Percentiles rank a stretch among this genome's conserved stretches.
Conservation (phyloP, 2,888 invertebrate genomes). For the Frankliniella intonsa region DNA sequence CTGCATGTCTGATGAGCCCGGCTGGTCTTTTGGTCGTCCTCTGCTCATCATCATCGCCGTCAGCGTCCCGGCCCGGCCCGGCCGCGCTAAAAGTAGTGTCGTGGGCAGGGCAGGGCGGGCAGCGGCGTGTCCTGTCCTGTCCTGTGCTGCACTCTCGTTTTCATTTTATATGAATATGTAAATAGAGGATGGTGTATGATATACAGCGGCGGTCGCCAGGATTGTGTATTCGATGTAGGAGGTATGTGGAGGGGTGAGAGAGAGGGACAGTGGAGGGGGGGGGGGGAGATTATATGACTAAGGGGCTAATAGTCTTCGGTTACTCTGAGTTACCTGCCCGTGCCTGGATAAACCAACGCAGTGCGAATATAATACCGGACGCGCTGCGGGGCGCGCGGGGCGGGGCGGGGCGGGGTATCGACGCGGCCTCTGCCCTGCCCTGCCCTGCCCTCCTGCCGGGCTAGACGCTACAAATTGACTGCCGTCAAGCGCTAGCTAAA, state of each 20-base stretch:
- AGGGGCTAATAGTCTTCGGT: too few species aligned
- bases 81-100: too few species aligned
- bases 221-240: neutral
- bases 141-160: slow-evolving; percentile 4
- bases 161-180: slow-evolving; percentile 1
- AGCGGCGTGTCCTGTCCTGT: neutral
- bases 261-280: neutral
- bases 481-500: too few species aligned
- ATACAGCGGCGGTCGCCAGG: neutral
- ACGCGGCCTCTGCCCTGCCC: too few species aligned
- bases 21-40: too few species aligned
- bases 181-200: neutral
- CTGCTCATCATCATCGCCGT: too few species aligned
- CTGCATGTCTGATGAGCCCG: too few species aligned
- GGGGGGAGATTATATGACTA: too few species aligned
- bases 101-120: neutral
- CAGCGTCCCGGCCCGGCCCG: too few species aligned
- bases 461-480: too few species aligned
- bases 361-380: neutral
- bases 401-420: neutral
- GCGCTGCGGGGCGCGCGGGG: neutral
- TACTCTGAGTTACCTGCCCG: too few species aligned
- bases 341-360: neutral
- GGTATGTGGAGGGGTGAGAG: neutral
- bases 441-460: too few species aligned